Evolutionary conservation across 30 jellyfish, hydroid and myxozoan genomes (phyloP), one percentile per base, ranked within the genome.

Genomic region (Aurelia sp.): DNA sequence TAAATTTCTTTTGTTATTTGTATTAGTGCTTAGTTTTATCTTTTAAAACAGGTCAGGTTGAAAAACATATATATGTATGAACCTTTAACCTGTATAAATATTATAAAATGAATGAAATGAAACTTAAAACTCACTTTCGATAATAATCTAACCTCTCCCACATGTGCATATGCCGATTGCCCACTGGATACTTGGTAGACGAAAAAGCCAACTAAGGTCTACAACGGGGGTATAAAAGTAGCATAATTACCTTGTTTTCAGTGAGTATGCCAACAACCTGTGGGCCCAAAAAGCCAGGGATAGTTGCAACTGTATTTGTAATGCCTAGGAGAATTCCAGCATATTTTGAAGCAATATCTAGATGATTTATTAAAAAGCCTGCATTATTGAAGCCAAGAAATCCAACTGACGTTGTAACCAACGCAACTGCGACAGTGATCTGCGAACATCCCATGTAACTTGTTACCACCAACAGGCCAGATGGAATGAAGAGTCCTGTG

Each of bases 261-360:
- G 97, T 88, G 24, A 88, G 88, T 31, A 67, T 38, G 21, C 97
- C 97, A 71, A 88, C 97, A n/a, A 88, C 84, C 51, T 67, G 4
- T 3, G 97, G 97, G 3, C 88, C 82, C 10, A 88, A 13, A 63
- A 82, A 78, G 2, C 97, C 97, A 4, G 97, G 91, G 13, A 88
- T 82, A 3, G 97, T 88, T 17, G 81, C 97, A 18, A 65, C 86
- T 8, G 88, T 77, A 57, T 88, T 88, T 12, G 97, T 79, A 17
- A 88, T 78, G 7, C 90, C 97, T 51, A 59, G 88, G 41, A 88
- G 63, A 59, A 88, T 67, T 11, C 91, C 91, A 18, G 97, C 97
- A 67, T 52, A 88, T 13, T 74, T 79, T 2, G 97, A 91, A 2
- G 97, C 86, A 8, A 88, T 65, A 41, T 88, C 97, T 27, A 88